Conservation (phyloP, 2,797 vertebrate genomes). For the Lepilemur ruficaudatus region DNA sequence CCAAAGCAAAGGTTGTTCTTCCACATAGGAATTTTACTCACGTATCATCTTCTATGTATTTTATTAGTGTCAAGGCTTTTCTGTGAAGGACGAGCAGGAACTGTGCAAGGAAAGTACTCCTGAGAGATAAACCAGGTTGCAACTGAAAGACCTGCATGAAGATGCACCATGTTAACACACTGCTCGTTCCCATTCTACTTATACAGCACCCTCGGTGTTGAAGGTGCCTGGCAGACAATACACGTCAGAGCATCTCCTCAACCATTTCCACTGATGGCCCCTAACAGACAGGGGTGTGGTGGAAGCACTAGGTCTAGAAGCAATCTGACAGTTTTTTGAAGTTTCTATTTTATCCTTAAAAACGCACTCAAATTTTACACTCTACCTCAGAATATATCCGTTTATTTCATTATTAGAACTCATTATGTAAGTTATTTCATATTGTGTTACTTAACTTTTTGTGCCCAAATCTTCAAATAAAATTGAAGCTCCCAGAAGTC, state of each 20-base stretch:
- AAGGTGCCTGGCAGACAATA: not conserved
- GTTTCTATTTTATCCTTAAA: not conserved
- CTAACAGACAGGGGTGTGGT: not conserved
- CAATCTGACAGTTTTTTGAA: not conserved
- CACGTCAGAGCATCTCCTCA: not conserved
- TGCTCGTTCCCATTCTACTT: not conserved
- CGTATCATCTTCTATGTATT: conserved; percentile 99
- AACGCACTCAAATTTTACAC: not conserved
- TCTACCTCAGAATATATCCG: not conserved
- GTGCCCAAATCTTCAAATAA: not conserved
- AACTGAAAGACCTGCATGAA: conserved; percentile 94
- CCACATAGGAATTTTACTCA: conserved; percentile 83
- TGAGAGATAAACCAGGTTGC: conserved; percentile 94
- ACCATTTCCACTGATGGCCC: not conserved
- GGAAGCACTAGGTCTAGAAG: not conserved
- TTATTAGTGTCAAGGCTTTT: conserved; percentile 96
- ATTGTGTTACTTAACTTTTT: not conserved
- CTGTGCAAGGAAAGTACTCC: conserved; percentile 95
- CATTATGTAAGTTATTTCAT: not conserved
- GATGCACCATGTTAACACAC: not conserved
- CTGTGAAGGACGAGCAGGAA: conserved; percentile 97
- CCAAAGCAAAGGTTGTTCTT: not conserved
- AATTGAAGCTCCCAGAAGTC: not conserved
- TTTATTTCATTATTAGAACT: conserved; percentile 42
- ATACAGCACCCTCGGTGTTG: not conserved